Base-by-base conservation (phyloP, 2,797 vertebrate species). In the Phalloptychus januarius region DNA sequence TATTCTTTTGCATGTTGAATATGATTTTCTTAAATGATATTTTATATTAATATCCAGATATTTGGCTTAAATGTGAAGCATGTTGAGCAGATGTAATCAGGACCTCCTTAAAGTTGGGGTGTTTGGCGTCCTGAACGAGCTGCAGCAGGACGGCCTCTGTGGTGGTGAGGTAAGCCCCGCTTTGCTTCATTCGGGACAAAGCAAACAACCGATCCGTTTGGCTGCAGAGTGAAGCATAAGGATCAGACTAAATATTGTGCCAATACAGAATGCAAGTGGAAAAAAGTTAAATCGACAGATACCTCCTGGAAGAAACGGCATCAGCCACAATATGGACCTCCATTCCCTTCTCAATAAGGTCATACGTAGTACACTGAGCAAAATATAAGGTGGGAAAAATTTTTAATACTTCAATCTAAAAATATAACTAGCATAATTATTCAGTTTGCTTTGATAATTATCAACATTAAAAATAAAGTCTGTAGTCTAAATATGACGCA, bases 241-340 rank as follows among this genome's bases (percentile, higher is more conserved):
- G 7, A 13, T 25, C 50, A 65, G 52, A 12, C 31, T 36, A 7
- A 40, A 73, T n/a, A 40, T 50, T 73, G 7, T 73, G 71, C 23
- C 28, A 7, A 45, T 23, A 46, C 10, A 75, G 1, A 25, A 33
- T 72, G 76, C 74, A 13, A 3, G 36, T 4, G 38, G 50, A 10
- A 36, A 3, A 36, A 61, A 20, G 1, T 15, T 42, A 28, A 50
- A 70, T 28, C 48, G 12, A 75, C 18, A 46, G n/a, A 71, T 92
- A 98, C 97, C 96, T 97, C 83, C 96, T 95, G 52, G 97, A 96
- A 12, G 97, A 97, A 76, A 98, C 96, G 0, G 96, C 97, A 0
- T 97, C 97, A 13, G 95, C 97, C 48, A 98, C 96, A 42, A 98
- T 93, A 2, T 98, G 97, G 42, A 98, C 97, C 80, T 98, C 96